A percentile compares a stretch with the other conserved stretches of the same genome.
Conservation (phyloP, 2,888 invertebrate genomes). For the Noctua janthina region DNA sequence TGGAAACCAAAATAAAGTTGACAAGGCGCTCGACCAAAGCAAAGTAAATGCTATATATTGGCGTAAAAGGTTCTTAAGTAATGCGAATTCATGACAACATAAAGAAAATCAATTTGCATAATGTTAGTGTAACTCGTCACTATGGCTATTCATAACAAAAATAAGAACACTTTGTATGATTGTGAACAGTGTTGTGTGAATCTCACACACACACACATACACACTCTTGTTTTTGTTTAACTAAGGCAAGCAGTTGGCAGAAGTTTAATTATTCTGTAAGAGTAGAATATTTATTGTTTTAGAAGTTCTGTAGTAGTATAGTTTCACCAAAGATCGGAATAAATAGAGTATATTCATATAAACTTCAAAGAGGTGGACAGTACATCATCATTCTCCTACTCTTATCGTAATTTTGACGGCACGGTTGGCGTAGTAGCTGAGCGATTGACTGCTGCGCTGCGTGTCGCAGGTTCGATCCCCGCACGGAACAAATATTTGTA, state of each 20-base stretch:
- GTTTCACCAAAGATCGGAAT: too few relatives aligned
- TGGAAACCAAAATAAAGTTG: too few relatives aligned
- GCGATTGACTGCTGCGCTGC: too few relatives aligned
- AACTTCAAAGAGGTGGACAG: too few relatives aligned
- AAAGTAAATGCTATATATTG: conserved; percentile 29
- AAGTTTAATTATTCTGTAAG: not conserved
- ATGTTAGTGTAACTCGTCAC: conserved; percentile 5
- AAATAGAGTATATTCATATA: too few relatives aligned
- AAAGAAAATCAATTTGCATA: conserved; percentile 38
- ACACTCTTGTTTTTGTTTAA: not conserved
- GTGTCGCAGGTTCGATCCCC: too few relatives aligned
- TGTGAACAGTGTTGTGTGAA: not conserved
- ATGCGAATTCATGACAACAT: not conserved
- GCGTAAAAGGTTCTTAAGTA: not conserved
- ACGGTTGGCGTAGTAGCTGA: too few relatives aligned
- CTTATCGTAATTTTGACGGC: too few relatives aligned
- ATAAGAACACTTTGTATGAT: conserved; percentile 20
- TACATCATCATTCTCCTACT: too few relatives aligned
- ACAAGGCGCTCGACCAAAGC: not conserved
- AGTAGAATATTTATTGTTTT: not conserved
- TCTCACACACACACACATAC: not conserved
- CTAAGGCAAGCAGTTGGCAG: not conserved
- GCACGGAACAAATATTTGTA: too few relatives aligned
- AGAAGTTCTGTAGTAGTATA: too few relatives aligned
- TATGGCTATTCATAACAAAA: conserved; percentile 5